These are phyloP conservation scores for Botia kubotai DNA, from an alignment of 2,797 vertebrate species.

Conservation along the genomic window DNA sequence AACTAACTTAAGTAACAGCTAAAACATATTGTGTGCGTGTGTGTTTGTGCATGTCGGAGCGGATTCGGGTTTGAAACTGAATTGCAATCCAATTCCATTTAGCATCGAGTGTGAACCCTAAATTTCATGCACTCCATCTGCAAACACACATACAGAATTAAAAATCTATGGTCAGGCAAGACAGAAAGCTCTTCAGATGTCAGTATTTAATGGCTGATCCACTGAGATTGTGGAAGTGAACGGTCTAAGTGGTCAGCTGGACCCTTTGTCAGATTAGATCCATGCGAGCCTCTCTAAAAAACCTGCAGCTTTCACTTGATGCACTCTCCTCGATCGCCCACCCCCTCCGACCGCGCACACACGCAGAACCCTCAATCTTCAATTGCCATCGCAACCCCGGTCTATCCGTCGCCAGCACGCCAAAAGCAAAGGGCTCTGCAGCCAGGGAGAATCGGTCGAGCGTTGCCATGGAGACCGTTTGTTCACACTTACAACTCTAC, in stretches of 20 bases:
- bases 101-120: not conserved
- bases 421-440: constrained; percentile 66
- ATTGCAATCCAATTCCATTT: not conserved
- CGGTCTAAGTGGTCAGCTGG: constrained; percentile 26
- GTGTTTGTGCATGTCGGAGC: not conserved
- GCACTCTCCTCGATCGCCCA: constrained; percentile 26
- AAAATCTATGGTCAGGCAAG: constrained; percentile 71
- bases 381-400: constrained; percentile 74
- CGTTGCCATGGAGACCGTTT: constrained; percentile 81
- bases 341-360: not conserved
- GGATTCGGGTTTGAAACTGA: not conserved
- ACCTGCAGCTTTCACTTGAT: not conserved
- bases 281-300: constrained; percentile 1
- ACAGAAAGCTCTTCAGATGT: constrained; percentile 76
- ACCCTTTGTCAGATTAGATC: not conserved
- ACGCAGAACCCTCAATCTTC: constrained; percentile 39
- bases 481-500: constrained; percentile 76
- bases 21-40: too few relatives aligned
- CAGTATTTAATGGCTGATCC: constrained; percentile 79
- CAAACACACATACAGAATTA: not conserved
- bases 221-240: constrained; percentile 70
- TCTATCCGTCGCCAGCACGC: constrained; percentile 70
- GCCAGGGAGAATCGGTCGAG: constrained; percentile 77
- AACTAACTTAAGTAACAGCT: constrained; percentile 6
- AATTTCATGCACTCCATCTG: not conserved